phyloP scores from a whole-genome alignment of 2,797 vertebrate genomes.

The Danio tinwini region DNA sequence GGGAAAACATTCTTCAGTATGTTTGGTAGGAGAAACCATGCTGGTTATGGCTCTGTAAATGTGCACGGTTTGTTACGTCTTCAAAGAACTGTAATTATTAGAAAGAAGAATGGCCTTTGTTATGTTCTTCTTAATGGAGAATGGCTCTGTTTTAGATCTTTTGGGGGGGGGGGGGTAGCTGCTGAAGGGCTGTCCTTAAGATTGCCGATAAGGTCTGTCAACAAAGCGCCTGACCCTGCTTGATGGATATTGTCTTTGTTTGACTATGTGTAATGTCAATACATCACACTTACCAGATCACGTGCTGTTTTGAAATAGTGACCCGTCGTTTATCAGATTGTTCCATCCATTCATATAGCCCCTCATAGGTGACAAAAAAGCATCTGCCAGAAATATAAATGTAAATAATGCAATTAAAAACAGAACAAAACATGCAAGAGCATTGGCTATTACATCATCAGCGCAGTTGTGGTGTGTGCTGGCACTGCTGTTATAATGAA shows the following conservation, averaged over 20 bases:
- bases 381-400: constrained; percentile 9
- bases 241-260: constrained; percentile 38
- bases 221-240: constrained; percentile 23
- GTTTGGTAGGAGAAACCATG: constrained; percentile 51
- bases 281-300: constrained; percentile 34
- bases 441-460: constrained; percentile 38
- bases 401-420: constrained; percentile 42
- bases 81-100: constrained; percentile 42
- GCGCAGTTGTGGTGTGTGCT: constrained; percentile 32
- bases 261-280: constrained; percentile 23
- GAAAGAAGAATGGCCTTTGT: constrained; percentile 49
- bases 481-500: constrained; percentile 23
- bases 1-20: constrained; percentile 49
- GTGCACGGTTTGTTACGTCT: constrained; percentile 45
- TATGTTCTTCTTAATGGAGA: constrained; percentile 31
- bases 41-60: constrained; percentile 62
- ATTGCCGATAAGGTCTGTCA: constrained; percentile 44
- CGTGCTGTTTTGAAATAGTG: constrained; percentile 20
- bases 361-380: background rate
- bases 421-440: constrained; percentile 17
- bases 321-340: background rate
- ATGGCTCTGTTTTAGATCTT: constrained; percentile 35
- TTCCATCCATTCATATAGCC: background rate
- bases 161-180: too few species aligned
- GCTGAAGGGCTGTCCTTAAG: constrained; percentile 41